A percentile compares a stretch with the other conserved stretches of the same genome.
phyloP scores from a whole-genome alignment of 2,888 invertebrate genomes.

The Melanchra persicariae region DNA sequence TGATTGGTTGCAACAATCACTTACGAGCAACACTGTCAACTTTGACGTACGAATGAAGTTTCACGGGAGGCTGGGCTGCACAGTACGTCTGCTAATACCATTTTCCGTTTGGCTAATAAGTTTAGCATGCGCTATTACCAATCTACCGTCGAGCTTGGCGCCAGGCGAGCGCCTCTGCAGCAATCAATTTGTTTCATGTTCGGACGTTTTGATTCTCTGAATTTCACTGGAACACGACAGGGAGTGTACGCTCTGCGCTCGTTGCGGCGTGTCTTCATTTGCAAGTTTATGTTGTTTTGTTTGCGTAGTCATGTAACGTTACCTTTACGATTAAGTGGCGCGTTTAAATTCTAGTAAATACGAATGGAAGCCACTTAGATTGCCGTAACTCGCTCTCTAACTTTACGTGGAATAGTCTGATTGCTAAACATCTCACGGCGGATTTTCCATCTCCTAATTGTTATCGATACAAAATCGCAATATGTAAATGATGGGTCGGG shows the following conservation, averaged over 20 bases:
- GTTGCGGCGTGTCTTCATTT: constrained; percentile 84
- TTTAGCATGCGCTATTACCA: constrained; percentile 90
- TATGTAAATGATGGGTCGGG: constrained; percentile 86
- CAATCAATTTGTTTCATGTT: constrained; percentile 90
- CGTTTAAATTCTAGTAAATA: constrained; percentile 63
- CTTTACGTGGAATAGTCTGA: constrained; percentile 60
- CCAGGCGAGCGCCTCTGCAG: constrained; percentile 82
- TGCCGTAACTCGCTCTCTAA: constrained; percentile 55
- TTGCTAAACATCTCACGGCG: constrained; percentile 71
- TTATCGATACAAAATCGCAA: constrained; percentile 87
- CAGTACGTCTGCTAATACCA: constrained; percentile 87
- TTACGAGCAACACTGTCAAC: constrained; percentile 85
- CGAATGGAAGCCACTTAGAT: constrained; percentile 55
- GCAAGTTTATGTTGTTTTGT: constrained; percentile 82
- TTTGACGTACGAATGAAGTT: constrained; percentile 87
- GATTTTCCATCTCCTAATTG: constrained; percentile 81
- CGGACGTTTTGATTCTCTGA: constrained; percentile 88
- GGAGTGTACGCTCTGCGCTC: constrained; percentile 74
- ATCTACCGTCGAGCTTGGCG: constrained; percentile 86
- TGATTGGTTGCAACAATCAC: constrained; percentile 90
- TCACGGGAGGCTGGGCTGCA: constrained; percentile 79
- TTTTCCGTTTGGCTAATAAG: constrained; percentile 90
- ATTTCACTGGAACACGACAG: constrained; percentile 80
- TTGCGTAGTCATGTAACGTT: constrained; percentile 74
- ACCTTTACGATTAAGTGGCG: constrained; percentile 68